These are phyloP conservation scores for Protophormia terraenovae DNA, from an alignment of 2,888 invertebrate species.

Conservation along the genomic window DNA sequence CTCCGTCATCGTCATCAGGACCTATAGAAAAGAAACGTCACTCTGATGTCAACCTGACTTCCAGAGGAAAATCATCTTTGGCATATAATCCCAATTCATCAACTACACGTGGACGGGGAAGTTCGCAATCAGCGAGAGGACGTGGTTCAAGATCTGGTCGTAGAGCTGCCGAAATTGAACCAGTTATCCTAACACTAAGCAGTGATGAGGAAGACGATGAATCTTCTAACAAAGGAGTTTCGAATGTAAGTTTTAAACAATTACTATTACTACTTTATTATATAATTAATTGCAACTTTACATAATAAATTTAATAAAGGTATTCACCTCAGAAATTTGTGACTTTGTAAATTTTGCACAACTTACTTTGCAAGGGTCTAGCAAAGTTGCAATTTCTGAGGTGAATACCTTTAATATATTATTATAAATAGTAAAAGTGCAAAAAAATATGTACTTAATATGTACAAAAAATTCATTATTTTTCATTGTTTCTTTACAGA, in stretches of 20 bases:
- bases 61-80: constrained; percentile 54
- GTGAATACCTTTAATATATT: too few species aligned
- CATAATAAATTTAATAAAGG: too few species aligned
- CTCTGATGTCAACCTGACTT: constrained; percentile 47
- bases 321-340: too few species aligned
- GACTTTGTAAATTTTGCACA: too few species aligned
- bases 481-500: constrained; percentile 33
- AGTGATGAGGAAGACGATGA: constrained; percentile 86
- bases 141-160: constrained; percentile 75
- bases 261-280: too few species aligned
- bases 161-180: constrained; percentile 85
- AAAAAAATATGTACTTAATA: too few species aligned
- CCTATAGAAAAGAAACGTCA: constrained; percentile 73
- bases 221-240: constrained; percentile 71
- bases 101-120: constrained; percentile 70
- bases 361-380: too few species aligned
- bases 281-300: too few species aligned
- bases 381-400: too few species aligned
- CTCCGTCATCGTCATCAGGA: constrained; percentile 24
- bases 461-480: background rate
- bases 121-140: constrained; percentile 77
- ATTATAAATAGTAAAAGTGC: too few species aligned
- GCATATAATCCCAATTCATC: constrained; percentile 60
- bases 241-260: constrained; percentile 73
- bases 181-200: constrained; percentile 87